Conservation (phyloP, 1,140 invertebrate genomes). For the Centruroides sculpturatus region DNA sequence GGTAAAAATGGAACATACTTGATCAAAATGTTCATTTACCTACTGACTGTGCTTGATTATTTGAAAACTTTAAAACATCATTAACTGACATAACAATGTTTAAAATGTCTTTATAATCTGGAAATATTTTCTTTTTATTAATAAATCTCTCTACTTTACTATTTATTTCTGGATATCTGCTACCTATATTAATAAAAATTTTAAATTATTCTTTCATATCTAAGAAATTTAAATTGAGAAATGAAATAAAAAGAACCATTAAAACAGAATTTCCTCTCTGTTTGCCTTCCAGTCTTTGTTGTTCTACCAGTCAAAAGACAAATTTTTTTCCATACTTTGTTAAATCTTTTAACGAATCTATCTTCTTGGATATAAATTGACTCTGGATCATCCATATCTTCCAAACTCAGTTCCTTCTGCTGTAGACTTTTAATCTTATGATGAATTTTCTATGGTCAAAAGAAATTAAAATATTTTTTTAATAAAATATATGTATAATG, state of each 20-base stretch:
- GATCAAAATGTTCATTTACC: constrained; percentile 1
- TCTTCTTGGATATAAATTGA: constrained; percentile 29
- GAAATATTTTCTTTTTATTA: constrained; percentile 29
- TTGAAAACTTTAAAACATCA: constrained; percentile 18
- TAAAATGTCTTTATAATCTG: constrained; percentile 28
- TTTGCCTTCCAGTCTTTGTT: constrained; percentile 23
- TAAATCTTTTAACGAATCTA: constrained; percentile 26
- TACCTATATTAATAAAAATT: constrained; percentile 4
- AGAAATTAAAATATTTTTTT: too few relatives aligned
- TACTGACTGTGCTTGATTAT: constrained; percentile 17
- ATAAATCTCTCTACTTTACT: constrained; percentile 26
- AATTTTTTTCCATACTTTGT: constrained; percentile 28
- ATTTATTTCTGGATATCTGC: constrained; percentile 27
- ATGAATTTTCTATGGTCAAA: constrained; percentile 20
- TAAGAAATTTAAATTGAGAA: not conserved
- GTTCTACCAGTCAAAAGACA: constrained; percentile 25
- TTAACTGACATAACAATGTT: constrained; percentile 24
- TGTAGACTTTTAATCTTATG: constrained; percentile 26
- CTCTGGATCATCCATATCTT: constrained; percentile 27
- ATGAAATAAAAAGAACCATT: constrained; percentile 18
- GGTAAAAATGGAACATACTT: too few relatives aligned
- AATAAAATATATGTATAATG: too few relatives aligned
- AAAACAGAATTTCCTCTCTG: constrained; percentile 26
- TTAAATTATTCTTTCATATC: not conserved
- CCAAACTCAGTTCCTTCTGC: constrained; percentile 24